These are phyloP conservation scores for Arizona elegans DNA, from an alignment of 2,113 vertebrate species.

Conservation along the genomic window DNA sequence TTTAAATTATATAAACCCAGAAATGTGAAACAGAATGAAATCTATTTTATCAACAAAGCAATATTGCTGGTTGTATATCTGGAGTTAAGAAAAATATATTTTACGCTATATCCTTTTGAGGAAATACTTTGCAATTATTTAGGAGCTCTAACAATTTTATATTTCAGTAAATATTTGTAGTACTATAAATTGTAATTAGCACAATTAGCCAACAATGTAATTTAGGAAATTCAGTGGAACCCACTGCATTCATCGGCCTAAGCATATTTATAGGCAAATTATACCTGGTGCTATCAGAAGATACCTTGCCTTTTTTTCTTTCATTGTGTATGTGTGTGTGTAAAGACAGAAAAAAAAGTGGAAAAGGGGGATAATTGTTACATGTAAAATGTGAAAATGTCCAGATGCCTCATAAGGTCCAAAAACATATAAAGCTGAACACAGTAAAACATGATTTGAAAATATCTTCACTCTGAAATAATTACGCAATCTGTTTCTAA, in stretches of 20 bases:
- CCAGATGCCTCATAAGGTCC: neutral
- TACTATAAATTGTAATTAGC: neutral
- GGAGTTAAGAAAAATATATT: neutral
- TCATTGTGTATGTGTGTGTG: neutral
- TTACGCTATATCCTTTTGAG: neutral
- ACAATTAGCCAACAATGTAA: neutral
- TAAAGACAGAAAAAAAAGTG: neutral
- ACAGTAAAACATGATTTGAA: neutral
- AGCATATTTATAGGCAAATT: neutral
- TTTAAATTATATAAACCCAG: neutral
- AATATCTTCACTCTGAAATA: neutral
- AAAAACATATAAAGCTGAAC: neutral
- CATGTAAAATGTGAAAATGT: neutral
- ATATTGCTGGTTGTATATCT: neutral
- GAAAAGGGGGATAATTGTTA: neutral
- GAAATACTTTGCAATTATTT: neutral
- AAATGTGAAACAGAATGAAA: constrained; percentile 20
- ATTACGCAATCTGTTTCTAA: neutral
- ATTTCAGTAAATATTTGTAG: neutral
- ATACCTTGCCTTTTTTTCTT: neutral
- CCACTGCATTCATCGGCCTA: neutral
- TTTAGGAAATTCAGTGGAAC: neutral
- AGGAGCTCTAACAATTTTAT: neutral
- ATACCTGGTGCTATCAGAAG: neutral
- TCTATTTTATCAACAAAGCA: neutral